A percentile compares a stretch with the other conserved stretches of the same genome.
phyloP scores from a whole-genome alignment of 1,140 invertebrate species.

The Helicorthomorpha holstii region DNA sequence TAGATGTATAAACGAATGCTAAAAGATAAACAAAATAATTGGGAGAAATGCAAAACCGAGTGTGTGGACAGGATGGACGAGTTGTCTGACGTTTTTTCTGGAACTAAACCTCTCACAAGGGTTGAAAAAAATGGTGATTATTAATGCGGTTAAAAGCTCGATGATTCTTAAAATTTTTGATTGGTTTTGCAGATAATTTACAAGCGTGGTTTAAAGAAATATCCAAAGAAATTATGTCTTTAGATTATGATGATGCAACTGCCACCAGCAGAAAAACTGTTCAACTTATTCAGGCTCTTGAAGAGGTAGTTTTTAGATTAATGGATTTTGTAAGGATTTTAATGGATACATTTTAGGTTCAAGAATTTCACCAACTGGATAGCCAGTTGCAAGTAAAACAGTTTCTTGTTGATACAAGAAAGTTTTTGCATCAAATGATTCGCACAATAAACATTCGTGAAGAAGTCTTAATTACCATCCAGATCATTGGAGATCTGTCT shows the following conservation, averaged over 20 bases:
- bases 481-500: slow-evolving; percentile 85
- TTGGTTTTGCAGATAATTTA: slow-evolving; percentile 41
- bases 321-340: slow-evolving; percentile 3
- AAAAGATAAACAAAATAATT: slow-evolving; percentile 56
- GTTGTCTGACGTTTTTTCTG: slow-evolving; percentile 76
- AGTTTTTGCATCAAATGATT: slow-evolving; percentile 70
- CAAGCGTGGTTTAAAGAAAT: slow-evolving; percentile 82
- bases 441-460: slow-evolving; percentile 80
- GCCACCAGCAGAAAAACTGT: slow-evolving; percentile 68
- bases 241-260: slow-evolving; percentile 54
- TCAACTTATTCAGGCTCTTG: slow-evolving; percentile 78
- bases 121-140: slow-evolving; percentile 70
- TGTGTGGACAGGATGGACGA: slow-evolving; percentile 58
- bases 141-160: no score
- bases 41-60: slow-evolving; percentile 58
- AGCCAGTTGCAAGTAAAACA: slow-evolving; percentile 65
- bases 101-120: slow-evolving; percentile 63
- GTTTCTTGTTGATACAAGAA: slow-evolving; percentile 64
- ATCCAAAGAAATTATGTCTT: slow-evolving; percentile 56
- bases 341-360: slow-evolving; percentile 22
- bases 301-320: slow-evolving; percentile 47
- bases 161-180: slow-evolving; percentile 2
- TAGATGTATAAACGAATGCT: slow-evolving; percentile 41
- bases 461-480: slow-evolving; percentile 75
- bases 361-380: slow-evolving; percentile 76